A percentile compares a stretch with the other conserved stretches of the same genome.
Evolutionary conservation across 2,888 invertebrate genomes (phyloP).

Genomic region (Xestia xanthographa): DNA sequence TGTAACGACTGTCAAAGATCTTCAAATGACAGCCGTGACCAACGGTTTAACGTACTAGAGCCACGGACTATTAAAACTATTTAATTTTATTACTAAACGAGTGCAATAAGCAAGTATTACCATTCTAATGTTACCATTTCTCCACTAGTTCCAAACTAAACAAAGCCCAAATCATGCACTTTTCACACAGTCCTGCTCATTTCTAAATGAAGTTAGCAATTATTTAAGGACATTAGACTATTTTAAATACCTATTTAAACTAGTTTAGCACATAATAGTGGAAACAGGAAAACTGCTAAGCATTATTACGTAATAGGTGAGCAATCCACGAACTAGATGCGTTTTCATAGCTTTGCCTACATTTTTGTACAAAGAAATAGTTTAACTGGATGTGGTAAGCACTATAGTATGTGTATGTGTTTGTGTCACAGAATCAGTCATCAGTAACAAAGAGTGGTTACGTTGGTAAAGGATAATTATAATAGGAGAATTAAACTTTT

Average conservation of each 20-base stretch:
- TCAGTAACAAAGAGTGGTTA: background rate
- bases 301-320: conserved; percentile 50
- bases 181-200: background rate
- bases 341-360: conserved; percentile 42
- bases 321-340: conserved; percentile 8
- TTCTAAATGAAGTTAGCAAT: conserved; percentile 6
- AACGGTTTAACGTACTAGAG: background rate
- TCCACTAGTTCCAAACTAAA: background rate
- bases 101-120: background rate
- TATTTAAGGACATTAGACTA: background rate
- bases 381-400: conserved; percentile 19
- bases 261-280: conserved; percentile 30
- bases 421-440: background rate
- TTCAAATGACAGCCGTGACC: background rate
- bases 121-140: background rate
- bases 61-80: background rate
- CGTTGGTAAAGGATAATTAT: background rate
- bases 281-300: conserved; percentile 28
- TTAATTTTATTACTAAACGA: background rate
- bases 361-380: conserved; percentile 49
- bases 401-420: background rate
- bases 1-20: background rate
- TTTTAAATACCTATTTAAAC: conserved; percentile 37
- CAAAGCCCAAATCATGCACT: background rate
- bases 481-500: background rate